Evolutionary conservation across 1,140 invertebrate species (phyloP).

Genomic region (Atta colombica): DNA sequence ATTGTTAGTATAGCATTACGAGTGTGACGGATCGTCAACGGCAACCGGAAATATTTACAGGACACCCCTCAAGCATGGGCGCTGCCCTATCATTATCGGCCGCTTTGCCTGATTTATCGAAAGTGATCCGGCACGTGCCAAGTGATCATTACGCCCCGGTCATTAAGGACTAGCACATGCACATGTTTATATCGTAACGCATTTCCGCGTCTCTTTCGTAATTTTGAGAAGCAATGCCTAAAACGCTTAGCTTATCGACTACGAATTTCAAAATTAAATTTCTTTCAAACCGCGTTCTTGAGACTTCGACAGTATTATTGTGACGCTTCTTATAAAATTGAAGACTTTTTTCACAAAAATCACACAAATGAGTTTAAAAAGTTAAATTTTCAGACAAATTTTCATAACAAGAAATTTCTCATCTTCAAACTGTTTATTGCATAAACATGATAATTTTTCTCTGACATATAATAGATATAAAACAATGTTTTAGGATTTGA

Average conservation of each 20-base stretch:
- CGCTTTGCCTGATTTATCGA: conserved; percentile 61
- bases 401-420: too few relatives aligned
- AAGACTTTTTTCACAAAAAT: too few relatives aligned
- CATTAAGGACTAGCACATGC: conserved; percentile 11
- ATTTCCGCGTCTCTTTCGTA: conserved; percentile 24
- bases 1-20: not conserved
- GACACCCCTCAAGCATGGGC: conserved; percentile 28
- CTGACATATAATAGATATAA: too few relatives aligned
- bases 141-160: conserved; percentile 58
- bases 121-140: conserved; percentile 64
- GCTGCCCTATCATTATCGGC: conserved; percentile 59
- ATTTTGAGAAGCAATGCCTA: not conserved
- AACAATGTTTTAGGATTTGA: too few relatives aligned
- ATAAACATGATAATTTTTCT: too few relatives aligned
- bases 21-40: not conserved
- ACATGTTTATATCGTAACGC: conserved; percentile 21
- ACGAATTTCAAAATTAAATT: not conserved
- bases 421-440: too few relatives aligned
- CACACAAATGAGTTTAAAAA: too few relatives aligned
- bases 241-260: not conserved
- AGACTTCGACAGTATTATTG: not conserved
- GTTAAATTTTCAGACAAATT: too few relatives aligned
- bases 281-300: not conserved
- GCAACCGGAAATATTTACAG: conserved; percentile 57
- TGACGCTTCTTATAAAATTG: not conserved